phyloP scores from a whole-genome alignment of 2,113 vertebrate species.

The Arenaria interpres region DNA sequence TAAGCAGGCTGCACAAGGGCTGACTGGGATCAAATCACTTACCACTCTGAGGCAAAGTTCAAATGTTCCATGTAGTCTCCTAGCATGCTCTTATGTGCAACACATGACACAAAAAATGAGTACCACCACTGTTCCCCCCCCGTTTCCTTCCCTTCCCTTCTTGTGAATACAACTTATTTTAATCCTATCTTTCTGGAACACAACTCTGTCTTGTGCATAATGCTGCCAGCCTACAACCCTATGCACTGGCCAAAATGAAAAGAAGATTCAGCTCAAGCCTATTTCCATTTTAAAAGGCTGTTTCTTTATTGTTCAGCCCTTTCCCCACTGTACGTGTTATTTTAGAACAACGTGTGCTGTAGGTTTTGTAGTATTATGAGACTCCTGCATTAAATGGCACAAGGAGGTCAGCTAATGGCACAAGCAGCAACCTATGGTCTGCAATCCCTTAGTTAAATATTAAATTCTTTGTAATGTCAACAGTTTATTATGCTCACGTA shows the following conservation, averaged over 20 bases:
- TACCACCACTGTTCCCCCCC: neutral
- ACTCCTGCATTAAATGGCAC: neutral
- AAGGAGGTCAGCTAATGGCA: neutral
- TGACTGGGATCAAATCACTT: neutral
- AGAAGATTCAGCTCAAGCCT: neutral
- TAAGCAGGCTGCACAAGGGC: neutral
- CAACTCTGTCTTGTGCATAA: neutral
- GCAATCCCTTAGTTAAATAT: neutral
- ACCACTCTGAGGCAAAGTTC: neutral
- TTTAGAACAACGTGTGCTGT: neutral
- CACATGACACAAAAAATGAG: neutral
- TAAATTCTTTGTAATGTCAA: neutral
- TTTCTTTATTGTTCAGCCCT: neutral
- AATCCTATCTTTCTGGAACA: neutral
- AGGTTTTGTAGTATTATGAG: neutral
- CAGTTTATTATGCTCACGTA: neutral
- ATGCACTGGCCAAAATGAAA: neutral
- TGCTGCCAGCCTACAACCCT: neutral
- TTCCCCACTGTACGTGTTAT: fast-evolving
- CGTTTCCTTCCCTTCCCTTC: neutral
- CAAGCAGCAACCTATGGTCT: neutral
- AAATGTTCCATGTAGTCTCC: neutral
- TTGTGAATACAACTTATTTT: neutral
- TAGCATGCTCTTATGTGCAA: neutral
- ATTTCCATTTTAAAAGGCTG: neutral